Conservation (phyloP, 2,888 invertebrate genomes). For the Lycia hirtaria region DNA sequence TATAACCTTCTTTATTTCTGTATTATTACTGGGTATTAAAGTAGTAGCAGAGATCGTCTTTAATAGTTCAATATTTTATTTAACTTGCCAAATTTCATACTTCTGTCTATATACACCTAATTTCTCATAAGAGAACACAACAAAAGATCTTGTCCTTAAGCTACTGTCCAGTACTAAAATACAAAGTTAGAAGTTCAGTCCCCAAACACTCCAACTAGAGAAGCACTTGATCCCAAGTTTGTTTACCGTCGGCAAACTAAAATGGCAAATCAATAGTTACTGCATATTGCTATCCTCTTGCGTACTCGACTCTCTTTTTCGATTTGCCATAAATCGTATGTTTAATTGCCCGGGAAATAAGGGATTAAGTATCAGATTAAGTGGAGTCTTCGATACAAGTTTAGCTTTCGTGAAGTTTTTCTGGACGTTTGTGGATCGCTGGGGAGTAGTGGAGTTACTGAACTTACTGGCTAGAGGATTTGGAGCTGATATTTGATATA, state of each 20-base stretch:
- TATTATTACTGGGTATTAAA: too few relatives aligned
- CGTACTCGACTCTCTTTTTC: constrained; percentile 54
- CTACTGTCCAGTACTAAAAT: constrained; percentile 7
- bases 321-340: constrained; percentile 80
- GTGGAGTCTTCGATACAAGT: constrained; percentile 41
- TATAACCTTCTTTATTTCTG: too few relatives aligned
- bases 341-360: constrained; percentile 83
- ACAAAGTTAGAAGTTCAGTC: constrained; percentile 17
- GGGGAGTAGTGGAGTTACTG: constrained; percentile 7
- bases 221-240: constrained; percentile 26
- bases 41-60: too few relatives aligned
- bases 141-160: neutral
- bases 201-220: constrained; percentile 23
- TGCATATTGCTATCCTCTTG: constrained; percentile 55
- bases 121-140: too few relatives aligned
- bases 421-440: constrained; percentile 19
- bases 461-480: neutral
- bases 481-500: neutral
- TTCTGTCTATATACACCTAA: too few relatives aligned
- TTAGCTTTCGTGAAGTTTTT: constrained; percentile 25
- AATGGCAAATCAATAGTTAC: constrained; percentile 59
- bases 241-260: constrained; percentile 35
- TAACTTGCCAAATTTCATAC: too few relatives aligned
- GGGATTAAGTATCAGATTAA: constrained; percentile 73
- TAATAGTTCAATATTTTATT: too few relatives aligned